Evolutionary conservation across 2,797 vertebrate species (phyloP), one percentile per base, ranked within the genome.

Genomic region (Rhabdophis nuchalis): DNA sequence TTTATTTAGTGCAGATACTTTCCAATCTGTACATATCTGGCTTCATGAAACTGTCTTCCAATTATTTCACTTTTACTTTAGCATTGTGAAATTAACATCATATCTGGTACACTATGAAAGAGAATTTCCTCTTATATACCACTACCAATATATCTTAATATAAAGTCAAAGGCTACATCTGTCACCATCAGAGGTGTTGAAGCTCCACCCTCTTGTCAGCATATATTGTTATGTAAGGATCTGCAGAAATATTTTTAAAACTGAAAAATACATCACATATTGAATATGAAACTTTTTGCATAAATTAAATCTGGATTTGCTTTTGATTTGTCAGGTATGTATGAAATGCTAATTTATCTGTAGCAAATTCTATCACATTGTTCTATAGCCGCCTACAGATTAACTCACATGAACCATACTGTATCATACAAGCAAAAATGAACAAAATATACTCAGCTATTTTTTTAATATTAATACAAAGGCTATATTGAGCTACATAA

Each of bases 261-360:
- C 2, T 93, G 57, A 68, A 36, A 36, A 82, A 82, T 82, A 82
- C 20, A 25, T 82, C 72, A 46, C 20, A 46, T 82, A 82, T 12
- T 46, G 52, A 60, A 41, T 90, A 92, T 8, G 36, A 85, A 88
- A 53, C n/a, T 90, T 90, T 68, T 64, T 93, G 68, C 88, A 93
- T 91, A 88, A 95, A 93, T 12, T 46, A 3, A 29, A 90, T 58
- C 41, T 87, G 94, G 92, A 89, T 54, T 57, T 68, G 61, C 6
- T 54, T 0, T 36, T 61, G 56, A n/a, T 53, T 36, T 90, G 0
- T 58, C 14, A 87, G 5, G 52, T 32, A 8, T 50, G 7, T 29
- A 64, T 68, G 87, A 8, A 27, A 94, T n/a, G 90, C 68, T 77
- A 92, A 95, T 93, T 56, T 36, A 92, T 29, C 52, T 50, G 3